Evolutionary conservation across 2,113 vertebrate genomes (phyloP), one percentile per base, ranked within the genome.

Genomic region (Cepphus grylle): DNA sequence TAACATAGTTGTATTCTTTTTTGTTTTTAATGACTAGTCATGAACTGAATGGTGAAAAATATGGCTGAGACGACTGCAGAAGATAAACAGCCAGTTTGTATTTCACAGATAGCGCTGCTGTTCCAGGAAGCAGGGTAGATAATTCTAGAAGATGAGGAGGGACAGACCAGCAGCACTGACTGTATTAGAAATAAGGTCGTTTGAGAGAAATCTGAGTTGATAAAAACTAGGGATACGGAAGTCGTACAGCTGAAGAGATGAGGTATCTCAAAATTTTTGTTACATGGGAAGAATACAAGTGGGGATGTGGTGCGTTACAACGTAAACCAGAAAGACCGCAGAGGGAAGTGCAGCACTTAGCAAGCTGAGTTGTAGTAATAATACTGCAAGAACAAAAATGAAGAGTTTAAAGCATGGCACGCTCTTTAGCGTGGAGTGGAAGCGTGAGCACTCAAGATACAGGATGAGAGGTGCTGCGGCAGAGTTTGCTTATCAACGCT

Each of bases 231-330:
- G 9, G 2, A 8, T 82, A 18, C 25, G 16, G 56, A 91, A 81
- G 30, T 53, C 0, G 0, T n/a, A 50, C 18, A 34, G 26, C 6
- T 84, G 47, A 86, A 47, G 32, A 76, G 43, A 69, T 5, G 9
- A 83, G 56, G 11, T 15, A 21, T 30, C 30, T 86, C 12, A 11
- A 53, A 27, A 21, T 27, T 61, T 67, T 66, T 78, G 13, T 78
- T 63, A 5, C 20, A 36, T 65, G 36, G 15, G 58, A 29, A 59
- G 14, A 65, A 36, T 18, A 10, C 14, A n/a, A 62, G 22, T 30
- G 50, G 7, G 15, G n/a, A 18, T 62, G 21, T n/a, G 40, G 5
- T 58, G n/a, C 0, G 0, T 81, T 62, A 40, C 2, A 1, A 47
- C 2, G 1, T 62, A 40, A 43, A 18, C 10, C 17, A 81, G 81